Evolutionary conservation across 2,888 invertebrate genomes (phyloP).

Genomic region (Tetrapedia diversipes): DNA sequence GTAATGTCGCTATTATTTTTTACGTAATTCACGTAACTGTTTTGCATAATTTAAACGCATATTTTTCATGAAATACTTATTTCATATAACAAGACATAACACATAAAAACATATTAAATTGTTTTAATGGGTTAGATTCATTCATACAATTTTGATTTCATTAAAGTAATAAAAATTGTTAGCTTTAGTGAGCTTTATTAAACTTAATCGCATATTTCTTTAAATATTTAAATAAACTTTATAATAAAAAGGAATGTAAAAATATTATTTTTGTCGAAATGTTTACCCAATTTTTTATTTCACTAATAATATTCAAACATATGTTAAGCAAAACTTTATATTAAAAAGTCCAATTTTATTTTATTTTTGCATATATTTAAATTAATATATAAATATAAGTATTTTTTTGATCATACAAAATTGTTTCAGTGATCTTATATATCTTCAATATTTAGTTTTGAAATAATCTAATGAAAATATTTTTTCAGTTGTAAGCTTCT

Average conservation of each 20-base stretch:
- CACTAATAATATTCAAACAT: slow-evolving; percentile 14
- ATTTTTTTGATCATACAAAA: slow-evolving; percentile 30
- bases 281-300: slow-evolving; percentile 8
- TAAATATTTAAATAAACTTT: slow-evolving; percentile 32
- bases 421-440: slow-evolving; percentile 6
- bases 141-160: slow-evolving; percentile 13
- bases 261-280: slow-evolving; percentile 40
- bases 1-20: slow-evolving; percentile 40
- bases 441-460: slow-evolving; percentile 8
- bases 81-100: slow-evolving; percentile 32
- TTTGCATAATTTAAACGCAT: slow-evolving; percentile 25
- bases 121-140: slow-evolving; percentile 23
- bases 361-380: slow-evolving; percentile 12
- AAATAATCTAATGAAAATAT: not conserved
- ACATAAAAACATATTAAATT: slow-evolving; percentile 51
- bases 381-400: slow-evolving; percentile 8
- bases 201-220: slow-evolving; percentile 25
- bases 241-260: slow-evolving; percentile 64
- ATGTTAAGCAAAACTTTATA: slow-evolving; percentile 1
- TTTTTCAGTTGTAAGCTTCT: not conserved
- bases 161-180: slow-evolving; percentile 24
- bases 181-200: not conserved
- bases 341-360: slow-evolving; percentile 4
- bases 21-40: slow-evolving; percentile 18
- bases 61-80: slow-evolving; percentile 21